These are phyloP conservation scores for Asbolus verrucosus DNA, from an alignment of 1,140 invertebrate species.

Conservation along the genomic window DNA sequence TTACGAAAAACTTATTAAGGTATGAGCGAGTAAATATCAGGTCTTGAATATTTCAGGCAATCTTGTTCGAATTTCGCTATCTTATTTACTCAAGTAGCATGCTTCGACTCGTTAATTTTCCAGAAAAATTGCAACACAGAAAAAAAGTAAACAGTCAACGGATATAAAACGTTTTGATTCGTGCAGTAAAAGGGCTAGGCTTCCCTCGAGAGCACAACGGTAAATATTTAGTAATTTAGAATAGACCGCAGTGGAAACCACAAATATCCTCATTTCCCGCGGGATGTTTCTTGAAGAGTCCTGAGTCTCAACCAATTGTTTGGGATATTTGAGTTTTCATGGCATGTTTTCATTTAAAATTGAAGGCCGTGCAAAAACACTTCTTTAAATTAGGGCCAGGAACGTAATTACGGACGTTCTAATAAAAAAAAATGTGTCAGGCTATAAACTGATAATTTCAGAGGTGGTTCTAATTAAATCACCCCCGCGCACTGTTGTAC, in stretches of 20 bases:
- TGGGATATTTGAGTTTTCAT: not conserved
- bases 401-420: no score
- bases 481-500: not conserved
- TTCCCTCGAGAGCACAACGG: not conserved
- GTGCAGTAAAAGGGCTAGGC: not conserved
- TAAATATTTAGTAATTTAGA: constrained; percentile 37
- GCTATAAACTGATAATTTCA: not conserved
- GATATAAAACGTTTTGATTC: not conserved
- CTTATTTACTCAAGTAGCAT: not conserved
- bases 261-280: constrained; percentile 30
- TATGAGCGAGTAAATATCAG: not conserved
- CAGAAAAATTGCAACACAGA: not conserved
- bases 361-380: no score
- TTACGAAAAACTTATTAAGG: not conserved
- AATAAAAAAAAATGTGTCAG: not conserved
- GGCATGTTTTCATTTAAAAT: no score
- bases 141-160: not conserved
- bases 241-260: constrained; percentile 32
- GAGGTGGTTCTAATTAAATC: not conserved
- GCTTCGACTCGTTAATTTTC: not conserved
- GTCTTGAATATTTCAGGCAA: not conserved
- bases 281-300: constrained; percentile 7
- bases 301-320: constrained; percentile 1
- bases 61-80: not conserved
- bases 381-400: no score